Percentiles rank a stretch among this genome's conserved stretches.
Conservation (phyloP, 2,888 invertebrate genomes). For the Agonum fuliginosum region DNA sequence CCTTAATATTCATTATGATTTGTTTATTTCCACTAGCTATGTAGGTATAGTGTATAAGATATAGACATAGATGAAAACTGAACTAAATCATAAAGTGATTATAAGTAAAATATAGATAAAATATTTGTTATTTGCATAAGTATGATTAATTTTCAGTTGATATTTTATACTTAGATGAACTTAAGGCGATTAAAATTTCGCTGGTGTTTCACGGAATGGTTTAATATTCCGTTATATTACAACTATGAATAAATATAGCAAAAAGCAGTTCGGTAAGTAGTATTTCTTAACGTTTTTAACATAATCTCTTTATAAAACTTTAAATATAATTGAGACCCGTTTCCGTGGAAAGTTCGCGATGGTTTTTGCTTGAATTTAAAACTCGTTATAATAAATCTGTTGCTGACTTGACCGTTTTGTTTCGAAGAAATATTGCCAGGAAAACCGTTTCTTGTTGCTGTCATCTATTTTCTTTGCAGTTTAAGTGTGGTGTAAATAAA, state of each 20-base stretch:
- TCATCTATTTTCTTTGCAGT: constrained; percentile 42
- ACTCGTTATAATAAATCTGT: constrained; percentile 54
- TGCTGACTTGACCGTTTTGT: constrained; percentile 53
- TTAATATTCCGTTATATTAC: constrained; percentile 4
- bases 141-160: not conserved
- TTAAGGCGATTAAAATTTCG: constrained; percentile 9
- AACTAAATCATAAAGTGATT: too few species aligned
- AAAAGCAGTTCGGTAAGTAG: constrained; percentile 9
- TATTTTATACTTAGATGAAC: not conserved
- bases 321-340: constrained; percentile 41
- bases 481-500: constrained; percentile 39
- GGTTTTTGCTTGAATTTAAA: constrained; percentile 41
- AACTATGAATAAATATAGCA: constrained; percentile 23
- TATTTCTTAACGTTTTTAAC: constrained; percentile 25
- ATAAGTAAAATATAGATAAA: too few species aligned
- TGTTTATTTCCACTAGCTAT: too few species aligned
- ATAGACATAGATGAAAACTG: too few species aligned
- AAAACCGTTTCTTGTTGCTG: constrained; percentile 42
- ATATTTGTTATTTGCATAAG: not conserved
- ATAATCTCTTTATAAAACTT: constrained; percentile 41
- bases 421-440: constrained; percentile 48
- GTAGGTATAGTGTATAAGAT: too few species aligned
- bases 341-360: constrained; percentile 28
- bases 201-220: not conserved
- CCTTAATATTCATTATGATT: too few species aligned